These are phyloP conservation scores for Aegithalos caudatus DNA, from an alignment of 2,113 vertebrate species.

Conservation along the genomic window DNA sequence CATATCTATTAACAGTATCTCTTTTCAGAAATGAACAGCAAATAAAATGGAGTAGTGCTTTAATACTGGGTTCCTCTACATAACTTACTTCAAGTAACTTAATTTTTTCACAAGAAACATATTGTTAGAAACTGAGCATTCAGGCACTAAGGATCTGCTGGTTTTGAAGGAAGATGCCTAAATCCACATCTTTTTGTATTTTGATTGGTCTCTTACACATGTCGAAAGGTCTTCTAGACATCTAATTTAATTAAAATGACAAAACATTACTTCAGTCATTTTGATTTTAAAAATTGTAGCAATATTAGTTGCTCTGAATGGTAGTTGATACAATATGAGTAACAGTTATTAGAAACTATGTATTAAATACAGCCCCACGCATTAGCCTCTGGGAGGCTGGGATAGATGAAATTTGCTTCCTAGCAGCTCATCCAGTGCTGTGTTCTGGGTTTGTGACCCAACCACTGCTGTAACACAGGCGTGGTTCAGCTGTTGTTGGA, in stretches of 20 bases:
- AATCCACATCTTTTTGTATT: neutral
- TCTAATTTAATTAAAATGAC: neutral
- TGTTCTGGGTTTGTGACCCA: neutral
- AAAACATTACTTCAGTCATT: neutral
- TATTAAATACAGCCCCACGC: neutral
- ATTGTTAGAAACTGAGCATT: neutral
- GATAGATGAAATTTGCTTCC: neutral
- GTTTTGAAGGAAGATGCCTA: neutral
- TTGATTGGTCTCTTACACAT: neutral
- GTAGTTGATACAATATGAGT: neutral
- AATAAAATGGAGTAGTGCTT: neutral
- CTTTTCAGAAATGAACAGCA: neutral
- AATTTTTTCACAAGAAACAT: neutral
- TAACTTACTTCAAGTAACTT: neutral
- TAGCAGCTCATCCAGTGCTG: neutral
- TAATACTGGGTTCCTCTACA: neutral
- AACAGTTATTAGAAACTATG: rapidly evolving
- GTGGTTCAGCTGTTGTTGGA: neutral
- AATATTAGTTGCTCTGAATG: neutral
- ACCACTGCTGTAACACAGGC: neutral
- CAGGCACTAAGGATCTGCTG: neutral
- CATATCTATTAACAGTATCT: neutral
- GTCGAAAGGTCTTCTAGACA: neutral
- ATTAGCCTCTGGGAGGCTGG: neutral
- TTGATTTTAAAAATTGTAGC: neutral